Evolutionary conservation across 2,888 invertebrate species (phyloP).

Genomic region (Liopterus haemorrhoidalis): DNA sequence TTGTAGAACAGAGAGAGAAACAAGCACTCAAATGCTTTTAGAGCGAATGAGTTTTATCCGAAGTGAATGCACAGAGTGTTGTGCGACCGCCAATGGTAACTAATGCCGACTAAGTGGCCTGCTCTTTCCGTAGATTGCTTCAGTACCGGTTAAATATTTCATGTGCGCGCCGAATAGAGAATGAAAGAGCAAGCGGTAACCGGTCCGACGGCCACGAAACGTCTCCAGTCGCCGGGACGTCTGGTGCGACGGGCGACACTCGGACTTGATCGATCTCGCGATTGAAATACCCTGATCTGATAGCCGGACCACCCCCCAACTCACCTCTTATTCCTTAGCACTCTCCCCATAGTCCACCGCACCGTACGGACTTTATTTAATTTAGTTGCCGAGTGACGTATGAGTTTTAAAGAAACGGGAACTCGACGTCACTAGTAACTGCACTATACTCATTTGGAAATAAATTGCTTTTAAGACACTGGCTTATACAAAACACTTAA

Average conservation of each 20-base stretch:
- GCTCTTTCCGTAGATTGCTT: conserved; percentile 45
- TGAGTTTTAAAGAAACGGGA: conserved; percentile 42
- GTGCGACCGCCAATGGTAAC: conserved; percentile 38
- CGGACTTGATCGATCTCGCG: conserved; percentile 42
- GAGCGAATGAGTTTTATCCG: conserved; percentile 42
- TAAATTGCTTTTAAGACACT: no score
- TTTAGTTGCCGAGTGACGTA: conserved; percentile 43
- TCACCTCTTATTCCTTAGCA: not conserved
- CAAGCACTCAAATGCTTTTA: conserved; percentile 43
- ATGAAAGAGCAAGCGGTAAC: not conserved
- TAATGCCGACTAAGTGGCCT: conserved; percentile 43
- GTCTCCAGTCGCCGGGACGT: conserved; percentile 18
- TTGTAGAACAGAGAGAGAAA: conserved; percentile 26
- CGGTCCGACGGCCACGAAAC: not conserved
- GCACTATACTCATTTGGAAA: no score
- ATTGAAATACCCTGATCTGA: conserved; percentile 39
- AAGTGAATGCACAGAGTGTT: conserved; percentile 35
- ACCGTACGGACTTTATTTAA: conserved; percentile 42
- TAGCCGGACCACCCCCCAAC: not conserved
- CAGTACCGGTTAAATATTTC: conserved; percentile 45
- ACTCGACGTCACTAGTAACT: no score
- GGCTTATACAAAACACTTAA: no score
- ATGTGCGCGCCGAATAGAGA: conserved; percentile 34
- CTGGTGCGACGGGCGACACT: conserved; percentile 29
- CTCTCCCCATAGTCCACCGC: conserved; percentile 20